phyloP scores from a whole-genome alignment of 2,888 invertebrate genomes.

The Bombylius discolor region DNA sequence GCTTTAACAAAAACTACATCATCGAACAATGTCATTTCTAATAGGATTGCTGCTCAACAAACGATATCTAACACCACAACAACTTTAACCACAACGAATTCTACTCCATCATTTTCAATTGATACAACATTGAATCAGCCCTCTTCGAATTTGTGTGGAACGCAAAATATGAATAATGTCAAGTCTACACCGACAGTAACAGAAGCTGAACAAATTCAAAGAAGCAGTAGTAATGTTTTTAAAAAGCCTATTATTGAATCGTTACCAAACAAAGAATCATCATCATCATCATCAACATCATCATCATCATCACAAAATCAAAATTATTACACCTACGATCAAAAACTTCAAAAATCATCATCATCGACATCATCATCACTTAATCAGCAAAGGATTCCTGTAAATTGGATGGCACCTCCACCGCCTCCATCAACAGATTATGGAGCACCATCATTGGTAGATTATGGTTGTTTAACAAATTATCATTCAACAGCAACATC shows the following conservation, averaged over 20 bases:
- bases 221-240: neutral
- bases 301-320: neutral
- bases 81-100: neutral
- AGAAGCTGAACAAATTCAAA: neutral
- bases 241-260: neutral
- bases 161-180: neutral
- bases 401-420: slow-evolving; percentile 19
- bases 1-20: slow-evolving; percentile 13
- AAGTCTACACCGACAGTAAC: neutral
- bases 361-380: neutral
- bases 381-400: slow-evolving; percentile 9
- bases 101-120: slow-evolving; percentile 8
- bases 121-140: slow-evolving; percentile 7
- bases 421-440: neutral
- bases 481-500: neutral
- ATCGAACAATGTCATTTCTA: neutral
- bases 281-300: neutral
- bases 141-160: neutral
- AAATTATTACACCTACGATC: slow-evolving; percentile 3
- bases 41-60: neutral
- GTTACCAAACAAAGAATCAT: neutral
- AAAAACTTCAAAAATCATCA: slow-evolving; percentile 6
- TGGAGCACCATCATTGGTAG: neutral
- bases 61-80: neutral
- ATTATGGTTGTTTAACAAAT: neutral